Conservation (phyloP, 2,888 invertebrate genomes). For the Philhelius pedissequus region DNA sequence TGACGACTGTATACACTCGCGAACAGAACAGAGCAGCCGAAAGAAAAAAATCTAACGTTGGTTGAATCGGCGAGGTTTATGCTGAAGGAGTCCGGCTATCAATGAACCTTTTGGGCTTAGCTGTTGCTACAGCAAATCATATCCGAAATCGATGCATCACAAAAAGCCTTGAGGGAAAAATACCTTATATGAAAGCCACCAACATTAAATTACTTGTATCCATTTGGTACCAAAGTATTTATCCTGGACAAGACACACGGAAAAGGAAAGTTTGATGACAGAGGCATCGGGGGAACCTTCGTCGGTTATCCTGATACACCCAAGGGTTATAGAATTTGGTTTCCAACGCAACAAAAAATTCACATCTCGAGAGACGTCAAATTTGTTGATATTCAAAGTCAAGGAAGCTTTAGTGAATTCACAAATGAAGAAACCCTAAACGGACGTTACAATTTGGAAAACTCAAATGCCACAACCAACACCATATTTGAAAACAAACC, state of each 20-base stretch:
- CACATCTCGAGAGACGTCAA: not conserved
- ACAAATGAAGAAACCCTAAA: not conserved
- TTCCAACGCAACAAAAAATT: not conserved
- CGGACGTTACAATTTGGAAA: not conserved
- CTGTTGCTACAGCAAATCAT: slow-evolving; percentile 70
- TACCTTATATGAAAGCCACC: too few species aligned
- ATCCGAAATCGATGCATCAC: slow-evolving; percentile 69
- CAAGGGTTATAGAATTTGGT: not conserved
- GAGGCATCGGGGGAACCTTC: too few species aligned
- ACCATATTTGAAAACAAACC: not conserved
- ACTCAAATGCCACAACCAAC: not conserved
- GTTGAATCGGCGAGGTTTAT: too few species aligned
- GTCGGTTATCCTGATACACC: too few species aligned
- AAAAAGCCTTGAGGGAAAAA: not conserved
- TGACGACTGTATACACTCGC: too few species aligned
- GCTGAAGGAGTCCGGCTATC: too few species aligned
- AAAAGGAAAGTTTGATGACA: too few species aligned
- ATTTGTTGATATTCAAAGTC: not conserved
- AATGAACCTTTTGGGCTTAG: slow-evolving; percentile 71
- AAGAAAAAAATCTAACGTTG: too few species aligned
- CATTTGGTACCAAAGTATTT: too few species aligned
- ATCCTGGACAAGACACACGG: too few species aligned
- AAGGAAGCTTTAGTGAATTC: not conserved
- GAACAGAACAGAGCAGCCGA: too few species aligned
- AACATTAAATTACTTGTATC: too few species aligned